These are phyloP conservation scores for Henricia sp. DNA, from an alignment of 53 echinoderm and acorn worm genomes.

Conservation along the genomic window DNA sequence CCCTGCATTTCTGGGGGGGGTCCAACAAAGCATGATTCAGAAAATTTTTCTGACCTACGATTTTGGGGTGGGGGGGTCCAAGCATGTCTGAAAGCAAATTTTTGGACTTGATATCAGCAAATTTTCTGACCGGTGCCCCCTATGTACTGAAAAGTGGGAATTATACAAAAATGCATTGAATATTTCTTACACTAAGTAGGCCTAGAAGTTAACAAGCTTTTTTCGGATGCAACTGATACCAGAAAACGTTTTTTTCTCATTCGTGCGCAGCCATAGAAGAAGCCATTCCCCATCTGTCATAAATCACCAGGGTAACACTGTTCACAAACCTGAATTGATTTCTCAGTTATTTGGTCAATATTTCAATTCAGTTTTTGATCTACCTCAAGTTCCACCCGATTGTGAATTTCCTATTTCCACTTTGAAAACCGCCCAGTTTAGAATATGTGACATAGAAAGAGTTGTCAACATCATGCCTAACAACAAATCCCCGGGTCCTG, in stretches of 20 bases:
- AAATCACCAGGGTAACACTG: not conserved
- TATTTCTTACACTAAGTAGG: no score
- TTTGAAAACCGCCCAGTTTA: not conserved
- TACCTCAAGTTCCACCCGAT: not conserved
- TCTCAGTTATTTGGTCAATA: slow-evolving; percentile 1
- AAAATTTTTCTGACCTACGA: no score
- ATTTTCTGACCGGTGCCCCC: no score
- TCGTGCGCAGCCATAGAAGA: slow-evolving; percentile 34
- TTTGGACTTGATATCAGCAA: no score
- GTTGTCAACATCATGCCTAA: not conserved
- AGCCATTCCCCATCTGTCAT: slow-evolving; percentile 49
- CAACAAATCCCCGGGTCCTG: slow-evolving; percentile 46
- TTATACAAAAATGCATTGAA: no score
- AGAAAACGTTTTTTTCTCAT: slow-evolving; percentile 53
- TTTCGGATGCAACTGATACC: no score
- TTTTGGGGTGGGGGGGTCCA: no score
- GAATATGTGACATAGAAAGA: not conserved
- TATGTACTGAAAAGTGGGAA: no score
- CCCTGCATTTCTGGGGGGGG: no score
- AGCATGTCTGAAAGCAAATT: no score
- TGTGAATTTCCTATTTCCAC: not conserved
- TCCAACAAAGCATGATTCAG: no score
- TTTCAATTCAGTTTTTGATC: slow-evolving; percentile 9
- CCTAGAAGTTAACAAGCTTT: no score
- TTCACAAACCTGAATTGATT: not conserved